A percentile compares a stretch with the other conserved stretches of the same genome.
Evolutionary conservation across 2,888 invertebrate species (phyloP).

Genomic region (Desoria tigrina): DNA sequence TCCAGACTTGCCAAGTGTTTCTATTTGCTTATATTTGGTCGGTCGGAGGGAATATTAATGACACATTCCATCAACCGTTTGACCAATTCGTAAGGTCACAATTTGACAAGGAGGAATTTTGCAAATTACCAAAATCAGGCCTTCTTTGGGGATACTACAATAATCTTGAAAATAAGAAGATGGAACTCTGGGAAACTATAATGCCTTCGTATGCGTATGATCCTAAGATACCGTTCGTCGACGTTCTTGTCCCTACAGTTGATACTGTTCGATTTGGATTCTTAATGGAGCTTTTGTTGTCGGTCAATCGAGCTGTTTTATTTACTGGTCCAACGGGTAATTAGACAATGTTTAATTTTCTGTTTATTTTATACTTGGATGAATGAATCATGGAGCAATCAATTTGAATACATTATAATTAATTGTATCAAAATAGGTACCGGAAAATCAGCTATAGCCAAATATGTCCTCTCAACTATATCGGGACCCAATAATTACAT

Average conservation of each 20-base stretch:
- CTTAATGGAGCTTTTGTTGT: conserved; percentile 72
- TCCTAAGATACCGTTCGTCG: conserved; percentile 71
- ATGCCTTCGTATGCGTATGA: conserved; percentile 66
- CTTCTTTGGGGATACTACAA: conserved; percentile 77
- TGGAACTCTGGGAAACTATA: conserved; percentile 78
- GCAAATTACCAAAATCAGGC: conserved; percentile 69
- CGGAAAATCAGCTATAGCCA: conserved; percentile 84
- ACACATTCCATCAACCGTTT: conserved; percentile 68
- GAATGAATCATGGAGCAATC: background rate
- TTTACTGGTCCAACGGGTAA: conserved; percentile 84
- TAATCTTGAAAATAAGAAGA: conserved; percentile 68
- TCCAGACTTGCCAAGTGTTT: conserved; percentile 73
- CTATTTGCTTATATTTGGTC: conserved; percentile 82
- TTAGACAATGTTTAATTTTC: conserved; percentile 16
- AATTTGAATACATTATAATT: too few relatives aligned
- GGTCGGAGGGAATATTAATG: conserved; percentile 79
- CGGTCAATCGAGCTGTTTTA: conserved; percentile 74
- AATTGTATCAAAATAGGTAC: conserved; percentile 65
- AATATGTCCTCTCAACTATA: conserved; percentile 70
- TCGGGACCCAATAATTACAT: conserved; percentile 65
- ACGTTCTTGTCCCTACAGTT: conserved; percentile 81
- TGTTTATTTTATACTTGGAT: background rate
- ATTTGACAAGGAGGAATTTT: conserved; percentile 64
- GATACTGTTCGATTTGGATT: conserved; percentile 86
- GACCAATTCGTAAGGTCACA: conserved; percentile 70